phyloP scores from a whole-genome alignment of 2,888 invertebrate species.

The Chrysotoxum bicinctum region DNA sequence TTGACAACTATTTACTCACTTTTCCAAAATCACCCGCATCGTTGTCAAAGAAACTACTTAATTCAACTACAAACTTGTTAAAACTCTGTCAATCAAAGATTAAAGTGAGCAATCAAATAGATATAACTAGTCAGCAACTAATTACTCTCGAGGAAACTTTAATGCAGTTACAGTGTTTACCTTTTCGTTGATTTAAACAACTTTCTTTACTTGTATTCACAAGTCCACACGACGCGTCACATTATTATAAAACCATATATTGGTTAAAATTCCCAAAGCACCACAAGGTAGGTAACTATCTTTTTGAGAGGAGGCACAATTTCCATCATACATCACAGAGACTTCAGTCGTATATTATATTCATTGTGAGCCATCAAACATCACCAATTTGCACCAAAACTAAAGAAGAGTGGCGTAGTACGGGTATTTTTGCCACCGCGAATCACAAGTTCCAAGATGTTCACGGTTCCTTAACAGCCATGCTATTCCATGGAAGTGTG shows the following conservation, averaged over 20 bases:
- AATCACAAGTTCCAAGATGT: constrained; percentile 15
- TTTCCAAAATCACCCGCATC: neutral
- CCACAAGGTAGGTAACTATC: constrained; percentile 10
- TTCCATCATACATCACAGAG: constrained; percentile 61
- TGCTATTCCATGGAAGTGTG: constrained; percentile 37
- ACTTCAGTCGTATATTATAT: constrained; percentile 28
- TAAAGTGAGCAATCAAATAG: constrained; percentile 25
- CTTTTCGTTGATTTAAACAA: constrained; percentile 28
- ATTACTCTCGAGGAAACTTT: constrained; percentile 49
- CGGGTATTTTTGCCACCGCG: neutral
- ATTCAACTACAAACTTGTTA: constrained; percentile 36
- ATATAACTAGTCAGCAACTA: constrained; percentile 20
- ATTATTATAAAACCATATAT: constrained; percentile 51
- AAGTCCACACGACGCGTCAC: neutral
- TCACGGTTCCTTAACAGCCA: neutral
- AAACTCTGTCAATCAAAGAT: constrained; percentile 38
- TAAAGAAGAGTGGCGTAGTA: constrained; percentile 26
- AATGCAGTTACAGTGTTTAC: neutral
- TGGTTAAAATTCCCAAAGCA: constrained; percentile 46
- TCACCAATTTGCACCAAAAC: constrained; percentile 56
- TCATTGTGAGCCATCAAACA: constrained; percentile 22
- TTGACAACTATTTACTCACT: neutral
- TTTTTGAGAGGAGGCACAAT: constrained; percentile 25
- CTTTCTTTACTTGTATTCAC: constrained; percentile 58
- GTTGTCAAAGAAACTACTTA: constrained; percentile 19